Evolutionary conservation across 2,113 vertebrate genomes (phyloP).

Genomic region (Piprites chloris): DNA sequence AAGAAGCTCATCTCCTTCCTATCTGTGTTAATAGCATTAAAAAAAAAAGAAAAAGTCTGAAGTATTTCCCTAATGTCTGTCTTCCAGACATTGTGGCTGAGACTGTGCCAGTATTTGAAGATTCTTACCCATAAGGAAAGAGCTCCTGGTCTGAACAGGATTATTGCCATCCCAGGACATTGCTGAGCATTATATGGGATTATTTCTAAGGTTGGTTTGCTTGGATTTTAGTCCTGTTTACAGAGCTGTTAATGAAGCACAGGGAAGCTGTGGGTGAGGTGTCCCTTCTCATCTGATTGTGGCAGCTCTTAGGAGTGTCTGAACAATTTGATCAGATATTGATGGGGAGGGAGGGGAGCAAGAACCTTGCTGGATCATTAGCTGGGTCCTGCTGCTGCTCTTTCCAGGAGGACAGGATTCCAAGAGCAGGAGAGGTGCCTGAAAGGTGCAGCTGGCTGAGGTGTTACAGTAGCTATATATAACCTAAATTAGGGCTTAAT

Average conservation of each 20-base stretch:
- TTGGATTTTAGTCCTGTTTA: not conserved
- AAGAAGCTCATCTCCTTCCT: not conserved
- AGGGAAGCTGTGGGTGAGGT: not conserved
- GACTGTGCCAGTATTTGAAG: not conserved
- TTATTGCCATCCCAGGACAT: not conserved
- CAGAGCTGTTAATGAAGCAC: not conserved
- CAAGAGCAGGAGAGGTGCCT: not conserved
- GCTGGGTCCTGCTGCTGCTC: not conserved
- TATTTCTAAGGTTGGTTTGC: not conserved
- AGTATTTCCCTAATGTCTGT: not conserved
- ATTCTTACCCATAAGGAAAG: not conserved
- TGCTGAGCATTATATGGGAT: not conserved
- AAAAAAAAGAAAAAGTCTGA: not conserved
- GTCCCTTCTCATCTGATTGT: not conserved
- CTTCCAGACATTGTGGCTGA: not conserved
- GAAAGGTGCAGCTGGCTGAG: not conserved
- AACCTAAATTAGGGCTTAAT: not conserved
- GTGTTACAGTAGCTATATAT: not conserved
- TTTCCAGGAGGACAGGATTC: not conserved
- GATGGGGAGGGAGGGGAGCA: not conserved
- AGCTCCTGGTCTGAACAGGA: not conserved
- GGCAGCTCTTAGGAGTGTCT: not conserved
- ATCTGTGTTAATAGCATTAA: not conserved
- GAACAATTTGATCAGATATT: not conserved
- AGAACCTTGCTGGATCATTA: rapidly evolving